Evolutionary conservation across 2,888 invertebrate genomes (phyloP), one percentile per base, ranked within the genome.

Genomic region (Rhorus exstirpatorius): DNA sequence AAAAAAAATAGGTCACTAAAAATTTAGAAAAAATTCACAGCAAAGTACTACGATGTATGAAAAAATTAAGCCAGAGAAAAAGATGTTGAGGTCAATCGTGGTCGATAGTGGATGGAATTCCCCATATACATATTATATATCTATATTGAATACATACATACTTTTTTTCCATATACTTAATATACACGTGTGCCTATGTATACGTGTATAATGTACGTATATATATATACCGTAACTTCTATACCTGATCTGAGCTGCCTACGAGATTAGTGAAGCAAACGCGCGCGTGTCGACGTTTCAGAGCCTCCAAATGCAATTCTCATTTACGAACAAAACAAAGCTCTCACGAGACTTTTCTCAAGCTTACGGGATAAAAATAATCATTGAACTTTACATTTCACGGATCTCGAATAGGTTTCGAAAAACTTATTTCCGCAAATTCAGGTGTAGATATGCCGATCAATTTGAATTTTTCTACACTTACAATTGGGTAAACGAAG

Each of bases 51-150:
- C n/a, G n/a, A n/a, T n/a, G n/a, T n/a, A n/a, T n/a, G n/a, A n/a
- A n/a, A n/a, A n/a, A n/a, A n/a, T n/a, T n/a, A n/a, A n/a, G n/a
- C n/a, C n/a, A n/a, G n/a, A n/a, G n/a, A n/a, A n/a, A n/a, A n/a
- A n/a, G n/a, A n/a, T n/a, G n/a, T n/a, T n/a, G n/a, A n/a, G n/a
- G n/a, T n/a, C n/a, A n/a, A n/a, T n/a, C n/a, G n/a, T n/a, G n/a
- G n/a, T n/a, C n/a, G n/a, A n/a, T n/a, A n/a, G n/a, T n/a, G n/a
- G n/a, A n/a, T n/a, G n/a, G n/a, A n/a, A n/a, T n/a, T n/a, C n/a
- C n/a, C n/a, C n/a, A n/a, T 90, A 91, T 87, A 89, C 85, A 85
- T 83, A 61, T 84, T 86, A 84, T 85, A 63, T 31, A 41, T 76
- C 35, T 76, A 12, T 53, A 58, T 70, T 38, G 17, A 1, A 17